Evolutionary conservation across 1,140 invertebrate genomes (phyloP).

Genomic region (Micrasema longulum): DNA sequence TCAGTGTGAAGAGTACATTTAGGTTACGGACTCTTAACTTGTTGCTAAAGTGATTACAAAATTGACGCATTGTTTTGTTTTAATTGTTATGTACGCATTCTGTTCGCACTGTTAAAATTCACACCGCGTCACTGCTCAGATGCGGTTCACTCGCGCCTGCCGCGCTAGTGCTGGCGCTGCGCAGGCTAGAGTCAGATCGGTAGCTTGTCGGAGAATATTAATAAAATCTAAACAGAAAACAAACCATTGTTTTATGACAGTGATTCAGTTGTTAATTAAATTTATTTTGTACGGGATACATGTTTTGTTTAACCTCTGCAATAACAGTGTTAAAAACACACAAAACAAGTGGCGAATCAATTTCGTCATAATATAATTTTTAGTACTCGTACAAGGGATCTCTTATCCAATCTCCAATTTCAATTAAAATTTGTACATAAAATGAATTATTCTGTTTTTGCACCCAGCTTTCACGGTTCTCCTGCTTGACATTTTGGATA

Average conservation of each 20-base stretch:
- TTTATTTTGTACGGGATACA: conserved; percentile 8
- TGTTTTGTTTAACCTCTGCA: conserved; percentile 1
- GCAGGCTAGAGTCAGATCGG: too few relatives aligned
- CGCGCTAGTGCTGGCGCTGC: too few relatives aligned
- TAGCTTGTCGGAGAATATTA: conserved; percentile 16
- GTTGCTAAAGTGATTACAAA: conserved; percentile 42
- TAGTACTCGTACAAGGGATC: too few relatives aligned
- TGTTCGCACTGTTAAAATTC: conserved; percentile 32
- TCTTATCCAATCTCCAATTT: too few relatives aligned
- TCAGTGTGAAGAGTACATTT: conserved; percentile 12
- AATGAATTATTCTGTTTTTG: too few relatives aligned
- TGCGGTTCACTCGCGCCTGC: conserved; percentile 23
- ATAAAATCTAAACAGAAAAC: conserved; percentile 31
- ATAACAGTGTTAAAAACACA: conserved; percentile 1
- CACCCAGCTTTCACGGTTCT: too few relatives aligned
- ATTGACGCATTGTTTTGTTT: conserved; percentile 48
- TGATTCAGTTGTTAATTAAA: conserved; percentile 19
- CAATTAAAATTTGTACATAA: too few relatives aligned
- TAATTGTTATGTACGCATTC: conserved; percentile 48
- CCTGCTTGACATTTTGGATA: too few relatives aligned
- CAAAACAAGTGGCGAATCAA: too few relatives aligned
- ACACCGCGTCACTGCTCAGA: conserved; percentile 29
- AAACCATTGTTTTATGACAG: conserved; percentile 38
- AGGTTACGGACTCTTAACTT: conserved; percentile 22
- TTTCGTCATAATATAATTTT: too few relatives aligned